Evolutionary conservation across 2,113 vertebrate genomes (phyloP).

Genomic region (Prunella himalayana): DNA sequence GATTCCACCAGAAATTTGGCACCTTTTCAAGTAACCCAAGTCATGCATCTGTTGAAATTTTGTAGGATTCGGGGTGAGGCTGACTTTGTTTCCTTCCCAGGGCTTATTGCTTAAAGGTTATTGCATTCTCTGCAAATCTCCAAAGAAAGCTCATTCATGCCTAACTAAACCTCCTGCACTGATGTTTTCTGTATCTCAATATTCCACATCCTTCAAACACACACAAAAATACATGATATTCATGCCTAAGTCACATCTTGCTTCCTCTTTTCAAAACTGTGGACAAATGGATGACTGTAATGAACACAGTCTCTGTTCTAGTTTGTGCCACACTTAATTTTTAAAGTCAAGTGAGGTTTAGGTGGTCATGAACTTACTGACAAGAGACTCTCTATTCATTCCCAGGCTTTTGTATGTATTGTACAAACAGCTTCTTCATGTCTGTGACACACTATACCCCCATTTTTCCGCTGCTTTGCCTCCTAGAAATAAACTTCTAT

Average conservation of each 20-base stretch:
- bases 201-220: not conserved
- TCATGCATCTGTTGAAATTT: not conserved
- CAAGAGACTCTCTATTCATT: not conserved
- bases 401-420: not conserved
- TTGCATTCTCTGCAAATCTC: not conserved
- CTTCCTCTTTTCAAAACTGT: not conserved
- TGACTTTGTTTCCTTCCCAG: not conserved
- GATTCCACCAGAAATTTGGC: not conserved
- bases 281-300: not conserved
- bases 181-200: not conserved
- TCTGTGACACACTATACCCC: not conserved
- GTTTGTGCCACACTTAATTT: not conserved
- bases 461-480: not conserved
- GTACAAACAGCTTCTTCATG: not conserved
- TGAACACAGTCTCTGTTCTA: not conserved
- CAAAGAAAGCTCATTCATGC: not conserved
- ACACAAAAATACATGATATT: not conserved
- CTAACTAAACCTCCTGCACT: not conserved
- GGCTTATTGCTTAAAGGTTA: not conserved
- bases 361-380: not conserved
- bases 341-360: not conserved
- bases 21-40: not conserved
- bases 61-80: not conserved
- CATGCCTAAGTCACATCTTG: not conserved
- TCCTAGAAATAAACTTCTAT: constrained; percentile 5